Percentiles rank a stretch among this genome's conserved stretches.
phyloP scores from a whole-genome alignment of 2,888 invertebrate species.

The Mesorhabditis belari region DNA sequence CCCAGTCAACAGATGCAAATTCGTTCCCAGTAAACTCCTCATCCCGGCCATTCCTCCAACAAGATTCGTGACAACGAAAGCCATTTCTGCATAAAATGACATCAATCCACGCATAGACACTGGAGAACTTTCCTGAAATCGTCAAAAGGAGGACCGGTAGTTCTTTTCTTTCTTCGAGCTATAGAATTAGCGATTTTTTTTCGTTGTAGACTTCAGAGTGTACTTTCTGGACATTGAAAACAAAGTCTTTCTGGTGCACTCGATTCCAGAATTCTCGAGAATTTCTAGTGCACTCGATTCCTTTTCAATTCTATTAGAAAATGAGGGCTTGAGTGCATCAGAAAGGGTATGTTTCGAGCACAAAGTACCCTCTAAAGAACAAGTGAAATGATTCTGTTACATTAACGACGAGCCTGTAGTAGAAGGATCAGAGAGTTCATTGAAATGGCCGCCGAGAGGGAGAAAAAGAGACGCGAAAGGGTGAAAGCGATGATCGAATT shows the following conservation, averaged over 20 bases:
- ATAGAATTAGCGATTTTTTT: background rate
- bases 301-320: no score
- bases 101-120: constrained; percentile 35
- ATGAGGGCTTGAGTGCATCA: no score
- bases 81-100: constrained; percentile 47
- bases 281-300: no score
- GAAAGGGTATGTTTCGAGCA: no score
- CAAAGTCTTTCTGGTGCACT: background rate
- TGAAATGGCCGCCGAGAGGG: constrained; percentile 36
- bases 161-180: background rate
- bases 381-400: no score
- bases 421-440: constrained; percentile 45
- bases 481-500: constrained; percentile 24
- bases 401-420: constrained; percentile 37
- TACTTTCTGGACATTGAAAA: background rate
- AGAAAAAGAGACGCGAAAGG: constrained; percentile 32
- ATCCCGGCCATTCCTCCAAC: constrained; percentile 42
- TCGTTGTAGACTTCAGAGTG: background rate
- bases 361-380: no score
- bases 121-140: constrained; percentile 38
- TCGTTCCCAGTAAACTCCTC: constrained; percentile 32
- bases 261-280: no score
- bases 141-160: background rate
- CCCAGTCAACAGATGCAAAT: constrained; percentile 30
- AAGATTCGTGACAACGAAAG: constrained; percentile 43